These are phyloP conservation scores for Dendrocincla fuliginosa DNA, from an alignment of 2,797 vertebrate genomes.

Conservation along the genomic window DNA sequence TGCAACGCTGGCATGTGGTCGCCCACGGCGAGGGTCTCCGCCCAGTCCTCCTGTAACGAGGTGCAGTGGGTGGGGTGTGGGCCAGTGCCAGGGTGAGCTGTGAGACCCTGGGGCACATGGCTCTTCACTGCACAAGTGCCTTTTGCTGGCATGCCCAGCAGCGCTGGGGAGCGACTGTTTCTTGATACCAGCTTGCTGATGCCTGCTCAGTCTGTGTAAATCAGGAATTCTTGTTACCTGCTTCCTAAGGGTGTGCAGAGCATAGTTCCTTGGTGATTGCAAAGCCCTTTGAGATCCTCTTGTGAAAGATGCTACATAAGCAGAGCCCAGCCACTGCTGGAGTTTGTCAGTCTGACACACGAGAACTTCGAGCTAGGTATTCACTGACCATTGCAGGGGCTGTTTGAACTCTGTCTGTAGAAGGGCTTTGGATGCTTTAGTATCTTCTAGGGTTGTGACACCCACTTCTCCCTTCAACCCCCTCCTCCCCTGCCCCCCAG, in stretches of 20 bases:
- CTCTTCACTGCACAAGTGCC: not conserved
- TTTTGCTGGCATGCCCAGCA: not conserved
- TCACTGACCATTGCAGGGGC: not conserved
- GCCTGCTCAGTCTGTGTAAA: not conserved
- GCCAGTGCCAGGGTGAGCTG: not conserved
- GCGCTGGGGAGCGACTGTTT: not conserved
- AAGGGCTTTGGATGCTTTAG: not conserved
- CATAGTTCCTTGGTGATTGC: accelerated
- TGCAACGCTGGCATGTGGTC: not conserved
- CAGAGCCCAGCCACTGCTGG: not conserved
- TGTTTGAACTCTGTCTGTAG: not conserved
- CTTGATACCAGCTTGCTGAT: not conserved
- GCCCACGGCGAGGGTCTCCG: accelerated
- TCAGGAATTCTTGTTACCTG: not conserved
- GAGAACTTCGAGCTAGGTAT: not conserved
- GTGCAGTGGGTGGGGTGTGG: not conserved
- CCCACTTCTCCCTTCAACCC: not conserved
- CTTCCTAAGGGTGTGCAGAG: not conserved
- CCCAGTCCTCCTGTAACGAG: not conserved
- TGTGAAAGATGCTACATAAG: not conserved
- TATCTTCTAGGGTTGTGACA: not conserved
- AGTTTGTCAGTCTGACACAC: not conserved
- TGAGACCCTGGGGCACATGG: accelerated
- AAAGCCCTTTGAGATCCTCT: not conserved
- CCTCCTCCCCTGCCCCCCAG: not conserved